phyloP scores from a whole-genome alignment of 1,140 invertebrate species.

The Procambarus clarkii region DNA sequence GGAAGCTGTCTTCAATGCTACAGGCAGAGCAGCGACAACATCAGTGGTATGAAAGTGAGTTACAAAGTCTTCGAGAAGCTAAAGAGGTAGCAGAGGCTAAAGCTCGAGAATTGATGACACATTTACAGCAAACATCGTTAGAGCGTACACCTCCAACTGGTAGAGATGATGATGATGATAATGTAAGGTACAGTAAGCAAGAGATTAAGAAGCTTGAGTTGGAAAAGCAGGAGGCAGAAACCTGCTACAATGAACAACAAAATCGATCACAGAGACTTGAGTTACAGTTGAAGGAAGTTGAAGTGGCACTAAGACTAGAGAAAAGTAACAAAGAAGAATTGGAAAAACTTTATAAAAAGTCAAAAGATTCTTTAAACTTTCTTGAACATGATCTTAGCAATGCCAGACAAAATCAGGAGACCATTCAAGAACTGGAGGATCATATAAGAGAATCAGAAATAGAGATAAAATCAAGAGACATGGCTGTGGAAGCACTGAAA shows the following conservation, averaged over 20 bases:
- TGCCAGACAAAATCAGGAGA: slow-evolving; percentile 19
- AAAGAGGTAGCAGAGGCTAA: slow-evolving; percentile 36
- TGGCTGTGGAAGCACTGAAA: slow-evolving; percentile 23
- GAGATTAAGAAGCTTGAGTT: slow-evolving; percentile 47
- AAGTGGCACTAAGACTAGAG: slow-evolving; percentile 29
- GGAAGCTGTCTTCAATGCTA: slow-evolving; percentile 2
- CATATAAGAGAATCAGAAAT: slow-evolving; percentile 39
- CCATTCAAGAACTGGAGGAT: slow-evolving; percentile 11
- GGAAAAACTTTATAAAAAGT: slow-evolving; percentile 44
- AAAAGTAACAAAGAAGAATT: slow-evolving; percentile 28
- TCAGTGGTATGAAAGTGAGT: slow-evolving; percentile 44
- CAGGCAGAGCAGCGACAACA: slow-evolving; percentile 44
- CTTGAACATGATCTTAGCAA: slow-evolving; percentile 26
- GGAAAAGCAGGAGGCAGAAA: slow-evolving; percentile 36
- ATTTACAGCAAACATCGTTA: slow-evolving; percentile 18
- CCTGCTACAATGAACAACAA: background rate
- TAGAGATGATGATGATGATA: slow-evolving; percentile 45
- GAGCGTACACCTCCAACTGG: slow-evolving; percentile 56
- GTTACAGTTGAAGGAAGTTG: slow-evolving; percentile 30
- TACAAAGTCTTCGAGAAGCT: slow-evolving; percentile 42
- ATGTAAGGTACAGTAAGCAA: slow-evolving; percentile 9
- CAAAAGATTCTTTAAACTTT: background rate
- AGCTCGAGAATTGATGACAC: slow-evolving; percentile 24
- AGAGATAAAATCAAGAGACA: slow-evolving; percentile 37
- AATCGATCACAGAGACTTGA: slow-evolving; percentile 7